Conservation (phyloP, 2,113 vertebrate species). For the Ammospiza nelsoni region DNA sequence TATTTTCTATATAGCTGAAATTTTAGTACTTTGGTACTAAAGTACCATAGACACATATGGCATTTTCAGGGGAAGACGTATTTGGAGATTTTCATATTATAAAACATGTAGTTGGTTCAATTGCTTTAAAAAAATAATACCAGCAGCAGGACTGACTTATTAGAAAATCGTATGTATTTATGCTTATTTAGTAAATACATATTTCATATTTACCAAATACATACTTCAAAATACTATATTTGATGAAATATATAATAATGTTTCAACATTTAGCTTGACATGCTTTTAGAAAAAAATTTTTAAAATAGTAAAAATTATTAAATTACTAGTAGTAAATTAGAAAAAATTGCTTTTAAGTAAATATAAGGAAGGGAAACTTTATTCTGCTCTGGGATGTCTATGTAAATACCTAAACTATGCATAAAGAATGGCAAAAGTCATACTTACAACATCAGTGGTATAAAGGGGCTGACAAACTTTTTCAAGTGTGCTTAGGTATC, state of each 20-base stretch:
- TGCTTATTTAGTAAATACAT: background rate
- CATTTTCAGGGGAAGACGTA: background rate
- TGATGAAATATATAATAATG: background rate
- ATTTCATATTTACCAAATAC: background rate
- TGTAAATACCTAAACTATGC: background rate
- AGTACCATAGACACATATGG: background rate
- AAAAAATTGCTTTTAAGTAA: background rate
- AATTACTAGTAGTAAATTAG: background rate
- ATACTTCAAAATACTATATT: background rate
- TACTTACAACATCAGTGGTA: slow-evolving; percentile 82
- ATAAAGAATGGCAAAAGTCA: background rate
- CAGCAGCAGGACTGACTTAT: background rate
- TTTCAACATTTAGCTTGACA: background rate
- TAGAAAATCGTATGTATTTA: background rate
- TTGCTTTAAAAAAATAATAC: background rate
- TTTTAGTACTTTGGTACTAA: background rate
- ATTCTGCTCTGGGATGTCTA: background rate
- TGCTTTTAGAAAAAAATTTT: background rate
- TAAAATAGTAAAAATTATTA: background rate
- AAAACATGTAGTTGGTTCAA: background rate
- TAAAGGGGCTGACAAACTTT: slow-evolving; percentile 85
- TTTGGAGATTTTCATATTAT: background rate
- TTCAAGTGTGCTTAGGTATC: slow-evolving; percentile 81
- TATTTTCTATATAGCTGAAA: background rate
- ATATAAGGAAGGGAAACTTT: background rate